Evolutionary conservation across 2,888 invertebrate genomes (phyloP), one percentile per base, ranked within the genome.

Genomic region (Hypercompe scribonia): DNA sequence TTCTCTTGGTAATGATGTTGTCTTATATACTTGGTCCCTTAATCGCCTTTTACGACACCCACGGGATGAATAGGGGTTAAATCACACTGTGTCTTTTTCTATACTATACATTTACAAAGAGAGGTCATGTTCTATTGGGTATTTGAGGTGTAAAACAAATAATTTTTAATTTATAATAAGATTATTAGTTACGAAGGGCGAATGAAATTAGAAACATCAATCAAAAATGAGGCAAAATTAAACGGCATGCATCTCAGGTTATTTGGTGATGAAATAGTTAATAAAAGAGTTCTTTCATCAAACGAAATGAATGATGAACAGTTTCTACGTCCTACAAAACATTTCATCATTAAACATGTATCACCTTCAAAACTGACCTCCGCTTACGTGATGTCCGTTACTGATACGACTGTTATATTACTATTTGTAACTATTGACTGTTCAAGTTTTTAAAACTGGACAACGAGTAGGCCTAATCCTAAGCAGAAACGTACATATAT

Each of bases 331-430:
- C 58, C 39, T 65, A 71, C 68, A 42, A 67, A 70, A 66, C n/a
- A 58, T 76, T 76, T 71, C 68, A 46, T 74, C 66, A 77, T 65
- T 42, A 73, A 71, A 80, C 67, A 66, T 68, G 36, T 61, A 61
- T 79, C 42, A 73, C 81, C 81, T 84, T 84, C 78, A 78, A 63
- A 24, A 75, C 68, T 73, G 80, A 76, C 84, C 81, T 84, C 77
- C 70, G 70, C 18, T 83, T 78, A 72, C 83, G 74, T 79, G 76
- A 81, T 36, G 78, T 83, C 81, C 80, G 78, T 79, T 70, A 81
- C 79, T 80, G 79, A 81, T 84, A 80, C 70, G 70, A 58, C 42
- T 36, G 74, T 73, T 74, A 76, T 69, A 78, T 54, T 71, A 65
- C 76, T 74, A 78, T 83, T 80, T 76, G 77, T 71, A 70, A 78